phyloP scores from a whole-genome alignment of 2,888 invertebrate species.

The Tetranychus piercei region DNA sequence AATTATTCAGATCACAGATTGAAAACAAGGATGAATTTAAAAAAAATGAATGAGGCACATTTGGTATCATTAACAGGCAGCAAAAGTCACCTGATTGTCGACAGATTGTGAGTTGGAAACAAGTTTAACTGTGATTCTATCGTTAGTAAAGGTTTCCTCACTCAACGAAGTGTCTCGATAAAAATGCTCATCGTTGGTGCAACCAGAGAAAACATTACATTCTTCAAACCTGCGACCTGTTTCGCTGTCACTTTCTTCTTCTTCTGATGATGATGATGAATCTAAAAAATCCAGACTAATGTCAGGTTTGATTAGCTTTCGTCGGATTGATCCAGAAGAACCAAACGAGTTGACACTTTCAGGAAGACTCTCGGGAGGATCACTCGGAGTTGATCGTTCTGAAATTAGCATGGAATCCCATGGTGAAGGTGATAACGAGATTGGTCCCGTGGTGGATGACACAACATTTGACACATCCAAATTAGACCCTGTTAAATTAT shows the following conservation, averaged over 20 bases:
- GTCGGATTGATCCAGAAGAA: constrained; percentile 4
- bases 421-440: neutral
- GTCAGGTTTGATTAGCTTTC: constrained; percentile 6
- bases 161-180: neutral
- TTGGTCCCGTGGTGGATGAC: neutral
- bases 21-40: neutral
- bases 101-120: too few species aligned
- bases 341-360: constrained; percentile 1
- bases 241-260: neutral
- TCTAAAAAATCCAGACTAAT: neutral
- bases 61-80: neutral
- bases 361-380: neutral
- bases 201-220: constrained; percentile 1
- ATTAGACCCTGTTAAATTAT: neutral
- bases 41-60: neutral
- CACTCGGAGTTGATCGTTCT: neutral
- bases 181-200: neutral
- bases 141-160: neutral
- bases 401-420: neutral
- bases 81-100: neutral
- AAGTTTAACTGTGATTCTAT: neutral
- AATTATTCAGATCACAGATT: neutral
- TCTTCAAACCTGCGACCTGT: neutral
- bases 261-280: neutral
- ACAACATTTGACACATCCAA: neutral